These are phyloP conservation scores for Parnassius smintheus DNA, from an alignment of 2,888 invertebrate genomes.

Conservation along the genomic window DNA sequence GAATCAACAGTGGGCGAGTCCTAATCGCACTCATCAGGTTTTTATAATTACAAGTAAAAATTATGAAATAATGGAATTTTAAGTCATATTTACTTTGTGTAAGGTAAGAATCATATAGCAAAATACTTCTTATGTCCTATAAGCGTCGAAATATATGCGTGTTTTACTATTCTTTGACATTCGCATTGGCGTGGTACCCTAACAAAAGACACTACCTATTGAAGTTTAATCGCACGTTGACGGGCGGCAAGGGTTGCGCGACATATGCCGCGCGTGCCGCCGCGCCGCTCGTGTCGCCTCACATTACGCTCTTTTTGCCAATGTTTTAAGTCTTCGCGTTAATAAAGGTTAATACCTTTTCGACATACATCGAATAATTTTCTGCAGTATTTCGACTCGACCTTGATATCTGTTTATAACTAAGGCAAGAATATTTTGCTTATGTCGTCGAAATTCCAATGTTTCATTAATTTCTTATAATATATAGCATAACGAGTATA, in stretches of 20 bases:
- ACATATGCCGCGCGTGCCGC: constrained; percentile 62
- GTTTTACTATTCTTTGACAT: no score
- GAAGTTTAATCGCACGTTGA: constrained; percentile 34
- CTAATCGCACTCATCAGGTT: no score
- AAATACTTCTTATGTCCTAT: background rate
- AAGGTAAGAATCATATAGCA: no score
- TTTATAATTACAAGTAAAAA: no score
- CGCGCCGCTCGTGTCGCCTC: constrained; percentile 41
- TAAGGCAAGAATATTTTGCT: no score
- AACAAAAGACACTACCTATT: constrained; percentile 37
- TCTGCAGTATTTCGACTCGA: constrained; percentile 14
- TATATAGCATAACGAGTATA: no score
- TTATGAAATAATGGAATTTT: no score
- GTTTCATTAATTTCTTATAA: no score
- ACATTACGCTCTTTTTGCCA: constrained; percentile 38
- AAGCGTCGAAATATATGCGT: background rate
- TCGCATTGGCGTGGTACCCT: constrained; percentile 7
- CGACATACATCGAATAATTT: constrained; percentile 10
- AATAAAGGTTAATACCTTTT: constrained; percentile 17
- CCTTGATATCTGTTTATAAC: constrained; percentile 21
- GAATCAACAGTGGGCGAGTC: no score
- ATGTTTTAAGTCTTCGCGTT: constrained; percentile 24
- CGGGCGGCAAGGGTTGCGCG: constrained; percentile 42
- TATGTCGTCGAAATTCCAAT: no score
- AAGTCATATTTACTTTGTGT: no score